phyloP scores from a whole-genome alignment of 1,140 invertebrate genomes.

The Wiebesia pumilae region DNA sequence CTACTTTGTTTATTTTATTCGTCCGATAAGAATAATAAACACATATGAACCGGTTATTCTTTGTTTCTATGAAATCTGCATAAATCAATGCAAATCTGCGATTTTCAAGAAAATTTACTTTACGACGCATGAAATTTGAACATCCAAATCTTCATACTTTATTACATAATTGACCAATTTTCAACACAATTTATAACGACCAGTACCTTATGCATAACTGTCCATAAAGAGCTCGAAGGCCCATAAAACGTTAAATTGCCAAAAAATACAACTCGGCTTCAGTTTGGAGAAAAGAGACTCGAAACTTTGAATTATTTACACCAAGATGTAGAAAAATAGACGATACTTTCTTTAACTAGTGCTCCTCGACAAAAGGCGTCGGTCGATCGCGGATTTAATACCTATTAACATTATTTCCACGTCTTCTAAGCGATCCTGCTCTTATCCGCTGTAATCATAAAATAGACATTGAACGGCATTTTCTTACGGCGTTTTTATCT shows the following conservation, averaged over 20 bases:
- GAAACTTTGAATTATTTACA: neutral
- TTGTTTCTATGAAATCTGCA: neutral
- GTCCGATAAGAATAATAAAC: too few relatives aligned
- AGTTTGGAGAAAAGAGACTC: neutral
- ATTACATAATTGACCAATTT: slow-evolving; percentile 23
- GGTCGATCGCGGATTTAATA: too few relatives aligned
- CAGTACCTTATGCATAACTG: neutral
- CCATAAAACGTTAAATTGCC: neutral
- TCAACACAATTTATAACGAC: neutral
- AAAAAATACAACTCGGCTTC: neutral
- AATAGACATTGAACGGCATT: too few relatives aligned
- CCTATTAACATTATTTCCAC: too few relatives aligned
- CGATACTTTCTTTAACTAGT: too few relatives aligned
- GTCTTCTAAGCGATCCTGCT: too few relatives aligned
- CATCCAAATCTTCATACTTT: neutral
- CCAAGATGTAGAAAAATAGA: neutral
- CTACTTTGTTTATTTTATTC: too few relatives aligned
- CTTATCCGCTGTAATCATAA: too few relatives aligned
- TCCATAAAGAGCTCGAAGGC: neutral
- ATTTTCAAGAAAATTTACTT: neutral
- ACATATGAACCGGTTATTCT: neutral
- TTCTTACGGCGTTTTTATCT: too few relatives aligned
- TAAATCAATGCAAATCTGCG: neutral
- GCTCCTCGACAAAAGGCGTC: too few relatives aligned
- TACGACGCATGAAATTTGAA: neutral